Base-by-base conservation (phyloP, 2,888 invertebrate genomes). In the Cistogaster globosa region DNA sequence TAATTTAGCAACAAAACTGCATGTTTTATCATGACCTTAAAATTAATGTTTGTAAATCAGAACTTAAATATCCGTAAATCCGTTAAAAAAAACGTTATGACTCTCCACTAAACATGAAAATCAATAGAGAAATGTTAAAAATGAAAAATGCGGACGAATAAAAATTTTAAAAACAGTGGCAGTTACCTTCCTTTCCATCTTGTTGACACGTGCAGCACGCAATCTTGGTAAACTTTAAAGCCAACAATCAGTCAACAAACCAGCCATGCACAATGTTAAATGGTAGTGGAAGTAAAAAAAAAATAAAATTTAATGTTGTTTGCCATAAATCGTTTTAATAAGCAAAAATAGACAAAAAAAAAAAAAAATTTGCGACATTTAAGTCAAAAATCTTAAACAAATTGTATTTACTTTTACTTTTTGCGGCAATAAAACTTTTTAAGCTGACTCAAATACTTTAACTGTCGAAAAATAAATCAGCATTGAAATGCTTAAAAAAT, bases 171-270 rank as follows among this genome's bases (percentile, higher is more conserved):
- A 53, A 45, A 48, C 53, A 32, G 55, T 20, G 57, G 16, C 62
- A 69, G 38, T 36, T 69, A 58, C 48, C 53, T 55, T 68, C 42
- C 42, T 57, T 71, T 57, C 48, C 45, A 53, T 38, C 22, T 55
- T 57, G 72, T 53, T 80, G 72, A 67, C 80, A 80, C 80, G 80
- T 80, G 80, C 67, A 67, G 58, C 80, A 80, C 72, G 80, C 80
- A 67, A 79, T 36, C 55, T 57, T 58, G 22, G 18, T 55, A 82
- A 63, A 57, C 20, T n/a, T 74, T 55, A 68, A 63, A 71, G 62
- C 48, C 63, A 78, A n/a, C n/a, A n/a, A n/a, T 75, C 78, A 75
- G 74, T 63, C 68, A 74, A 79, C 57, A 78, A 69, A 18, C 57
- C 62, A 72, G 53, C 69, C 53, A 74, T 69, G 16, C 67, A 51